phyloP scores from a whole-genome alignment of 2,113 vertebrate species.

The Procavia capensis region DNA sequence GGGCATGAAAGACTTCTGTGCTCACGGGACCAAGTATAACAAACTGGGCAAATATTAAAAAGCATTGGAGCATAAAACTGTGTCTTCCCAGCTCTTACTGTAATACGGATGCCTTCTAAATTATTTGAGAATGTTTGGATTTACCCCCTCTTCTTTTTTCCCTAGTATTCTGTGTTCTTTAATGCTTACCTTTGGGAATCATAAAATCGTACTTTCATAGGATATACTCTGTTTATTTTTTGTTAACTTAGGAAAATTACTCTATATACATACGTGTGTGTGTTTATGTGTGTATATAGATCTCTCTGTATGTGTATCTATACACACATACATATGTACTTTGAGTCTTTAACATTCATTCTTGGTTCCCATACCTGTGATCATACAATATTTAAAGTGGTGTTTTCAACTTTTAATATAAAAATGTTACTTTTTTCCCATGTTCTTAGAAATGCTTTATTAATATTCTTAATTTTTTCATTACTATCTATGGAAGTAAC shows the following conservation, averaged over 20 bases:
- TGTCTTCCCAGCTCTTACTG: not conserved
- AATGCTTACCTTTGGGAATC: constrained; percentile 12
- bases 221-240: not conserved
- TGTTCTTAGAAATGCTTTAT: constrained; percentile 48
- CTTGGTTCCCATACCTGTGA: not conserved
- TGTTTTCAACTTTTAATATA: not conserved
- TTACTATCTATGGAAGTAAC: not conserved
- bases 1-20: not conserved
- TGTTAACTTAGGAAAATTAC: constrained; percentile 27
- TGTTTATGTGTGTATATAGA: too few species aligned
- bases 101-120: not conserved
- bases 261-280: too few species aligned
- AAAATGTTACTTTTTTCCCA: constrained; percentile 42
- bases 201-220: constrained; percentile 33
- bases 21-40: not conserved
- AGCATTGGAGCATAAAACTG: not conserved
- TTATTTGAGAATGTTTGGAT: constrained; percentile 37
- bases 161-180: constrained; percentile 10
- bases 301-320: too few species aligned
- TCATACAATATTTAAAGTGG: constrained; percentile 22
- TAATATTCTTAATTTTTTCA: constrained; percentile 22
- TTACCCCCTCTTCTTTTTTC: not conserved
- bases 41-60: constrained; percentile 27
- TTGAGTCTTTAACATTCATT: constrained; percentile 42
- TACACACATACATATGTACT: not conserved